Evolutionary conservation across 2,888 invertebrate genomes (phyloP).

Genomic region (Sepiola atlantica): DNA sequence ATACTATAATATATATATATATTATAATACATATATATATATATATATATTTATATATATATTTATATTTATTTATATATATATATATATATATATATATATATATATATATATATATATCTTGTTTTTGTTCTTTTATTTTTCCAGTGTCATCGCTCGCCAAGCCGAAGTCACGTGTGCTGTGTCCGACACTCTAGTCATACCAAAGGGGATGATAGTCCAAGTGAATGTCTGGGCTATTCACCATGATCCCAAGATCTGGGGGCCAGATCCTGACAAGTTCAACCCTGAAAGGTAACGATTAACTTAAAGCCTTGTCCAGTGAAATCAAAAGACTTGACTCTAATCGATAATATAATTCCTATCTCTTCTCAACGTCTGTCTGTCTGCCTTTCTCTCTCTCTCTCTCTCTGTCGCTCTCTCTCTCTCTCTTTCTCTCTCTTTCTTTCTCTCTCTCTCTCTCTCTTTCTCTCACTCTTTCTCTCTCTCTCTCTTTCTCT

Average conservation of each 20-base stretch:
- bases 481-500: too few relatives aligned
- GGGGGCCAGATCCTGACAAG: constrained; percentile 66
- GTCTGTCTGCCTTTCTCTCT: too few relatives aligned
- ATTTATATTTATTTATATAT: not conserved
- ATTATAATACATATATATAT: not conserved
- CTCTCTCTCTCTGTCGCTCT: too few relatives aligned
- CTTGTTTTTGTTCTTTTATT: not conserved
- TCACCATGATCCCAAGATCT: constrained; percentile 64
- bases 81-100: not conserved
- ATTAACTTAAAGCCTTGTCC: too few relatives aligned
- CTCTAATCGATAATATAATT: too few relatives aligned
- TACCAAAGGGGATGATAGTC: constrained; percentile 68
- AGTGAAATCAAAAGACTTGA: too few relatives aligned
- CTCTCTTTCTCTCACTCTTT: too few relatives aligned
- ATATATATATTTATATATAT: not conserved
- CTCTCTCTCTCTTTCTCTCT: too few relatives aligned
- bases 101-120: not conserved
- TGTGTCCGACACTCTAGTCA: constrained; percentile 57
- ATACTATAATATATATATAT: too few relatives aligned
- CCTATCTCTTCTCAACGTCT: too few relatives aligned
- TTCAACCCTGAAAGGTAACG: constrained; percentile 69
- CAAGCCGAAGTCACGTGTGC: constrained; percentile 63
- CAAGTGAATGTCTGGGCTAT: constrained; percentile 71
- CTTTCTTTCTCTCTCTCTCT: too few relatives aligned
- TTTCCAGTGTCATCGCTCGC: constrained; percentile 66